Conservation (phyloP, 30 jellyfish, hydroid and myxozoan species). For the Aurelia aurita region DNA sequence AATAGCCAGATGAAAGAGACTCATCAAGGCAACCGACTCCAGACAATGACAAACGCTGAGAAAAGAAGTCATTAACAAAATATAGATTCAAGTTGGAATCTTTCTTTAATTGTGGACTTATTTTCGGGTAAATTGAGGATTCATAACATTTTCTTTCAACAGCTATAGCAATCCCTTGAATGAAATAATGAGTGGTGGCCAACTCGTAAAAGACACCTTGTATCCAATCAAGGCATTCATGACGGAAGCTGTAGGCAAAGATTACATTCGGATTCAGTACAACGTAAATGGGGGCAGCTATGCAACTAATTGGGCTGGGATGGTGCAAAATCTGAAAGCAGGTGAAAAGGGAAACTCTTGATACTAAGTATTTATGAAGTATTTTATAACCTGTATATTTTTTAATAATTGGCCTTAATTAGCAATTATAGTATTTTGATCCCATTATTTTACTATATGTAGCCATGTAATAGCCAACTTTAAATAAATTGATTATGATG, state of each 20-base stretch:
- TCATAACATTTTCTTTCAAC: no score
- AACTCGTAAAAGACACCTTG: not conserved
- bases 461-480: not conserved
- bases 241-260: conserved; percentile 21
- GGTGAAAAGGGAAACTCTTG: not conserved
- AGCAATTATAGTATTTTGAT: no score
- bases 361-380: not conserved
- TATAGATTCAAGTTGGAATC: no score
- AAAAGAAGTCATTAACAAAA: no score
- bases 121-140: no score
- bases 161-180: no score
- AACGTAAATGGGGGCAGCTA: conserved; percentile 8
- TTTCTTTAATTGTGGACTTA: no score
- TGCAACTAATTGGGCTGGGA: conserved; percentile 43
- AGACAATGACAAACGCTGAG: no score
- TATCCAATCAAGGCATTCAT: conserved; percentile 60
- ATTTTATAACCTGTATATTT: not conserved
- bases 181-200: conserved; percentile 27
- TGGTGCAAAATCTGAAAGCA: conserved; percentile 16
- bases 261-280: conserved; percentile 31
- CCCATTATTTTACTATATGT: no score
- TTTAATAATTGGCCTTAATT: no score
- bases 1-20: no score
- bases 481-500: not conserved
- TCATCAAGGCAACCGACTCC: no score